phyloP scores from a whole-genome alignment of 2,888 invertebrate genomes.

The Anthoptus insignis region DNA sequence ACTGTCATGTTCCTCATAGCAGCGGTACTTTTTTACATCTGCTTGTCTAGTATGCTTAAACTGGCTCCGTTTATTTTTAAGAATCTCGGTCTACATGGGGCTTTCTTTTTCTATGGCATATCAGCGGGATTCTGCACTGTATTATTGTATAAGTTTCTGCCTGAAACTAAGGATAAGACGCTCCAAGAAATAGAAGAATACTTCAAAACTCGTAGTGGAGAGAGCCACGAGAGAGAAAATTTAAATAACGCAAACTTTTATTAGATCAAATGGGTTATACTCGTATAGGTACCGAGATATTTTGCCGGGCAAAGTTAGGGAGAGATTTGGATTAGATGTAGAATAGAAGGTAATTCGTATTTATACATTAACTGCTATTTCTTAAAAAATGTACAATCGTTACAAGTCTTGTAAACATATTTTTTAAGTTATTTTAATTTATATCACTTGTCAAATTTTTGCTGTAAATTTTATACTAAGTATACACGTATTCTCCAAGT shows the following conservation, averaged over 20 bases:
- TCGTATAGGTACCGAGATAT: too few species aligned
- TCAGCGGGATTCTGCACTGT: slow-evolving; percentile 40
- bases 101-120: slow-evolving; percentile 54
- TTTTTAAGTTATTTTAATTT: too few species aligned
- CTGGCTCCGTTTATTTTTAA: slow-evolving; percentile 54
- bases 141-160: slow-evolving; percentile 56
- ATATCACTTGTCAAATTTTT: too few species aligned
- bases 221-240: not conserved
- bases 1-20: slow-evolving; percentile 49
- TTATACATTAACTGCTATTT: too few species aligned
- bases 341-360: too few species aligned
- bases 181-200: slow-evolving; percentile 51
- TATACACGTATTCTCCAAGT: too few species aligned
- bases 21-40: slow-evolving; percentile 31
- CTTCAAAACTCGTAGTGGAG: not conserved
- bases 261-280: not conserved
- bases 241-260: not conserved
- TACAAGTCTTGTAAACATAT: too few species aligned
- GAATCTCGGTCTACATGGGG: slow-evolving; percentile 52
- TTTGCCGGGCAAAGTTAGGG: too few species aligned
- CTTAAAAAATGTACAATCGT: too few species aligned
- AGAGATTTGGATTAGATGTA: too few species aligned
- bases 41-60: slow-evolving; percentile 48
- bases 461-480: too few species aligned
- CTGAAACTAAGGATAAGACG: slow-evolving; percentile 65